Evolutionary conservation across 2,113 vertebrate species (phyloP).

Genomic region (Carassius gibelio): DNA sequence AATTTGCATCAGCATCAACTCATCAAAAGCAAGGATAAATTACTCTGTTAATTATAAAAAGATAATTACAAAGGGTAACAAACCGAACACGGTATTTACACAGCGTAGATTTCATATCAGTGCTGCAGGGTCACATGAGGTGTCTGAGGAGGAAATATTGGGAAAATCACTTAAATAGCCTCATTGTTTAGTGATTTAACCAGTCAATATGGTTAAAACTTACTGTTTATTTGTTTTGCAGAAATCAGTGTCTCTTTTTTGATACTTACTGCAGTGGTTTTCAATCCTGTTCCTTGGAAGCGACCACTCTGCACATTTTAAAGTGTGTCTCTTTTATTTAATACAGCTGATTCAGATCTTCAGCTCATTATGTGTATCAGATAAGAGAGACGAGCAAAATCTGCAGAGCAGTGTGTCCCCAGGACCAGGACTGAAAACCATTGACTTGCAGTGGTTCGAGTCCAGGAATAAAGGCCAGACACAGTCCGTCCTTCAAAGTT

Average conservation of each 20-base stretch:
- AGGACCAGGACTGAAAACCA: no score
- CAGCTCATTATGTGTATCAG: no score
- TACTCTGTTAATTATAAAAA: background rate
- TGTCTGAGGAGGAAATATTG: background rate
- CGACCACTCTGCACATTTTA: no score
- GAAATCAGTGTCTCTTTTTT: background rate
- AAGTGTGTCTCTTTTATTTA: no score
- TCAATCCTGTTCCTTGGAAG: no score
- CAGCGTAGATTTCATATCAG: background rate
- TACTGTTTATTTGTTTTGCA: background rate
- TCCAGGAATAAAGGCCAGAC: background rate
- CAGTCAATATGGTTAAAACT: background rate
- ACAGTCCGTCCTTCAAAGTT: background rate
- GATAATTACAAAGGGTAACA: background rate
- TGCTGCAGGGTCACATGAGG: background rate
- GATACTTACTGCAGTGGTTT: no score
- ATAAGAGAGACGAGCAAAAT: no score
- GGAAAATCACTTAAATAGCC: background rate
- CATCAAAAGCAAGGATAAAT: background rate
- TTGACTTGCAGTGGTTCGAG: no score
- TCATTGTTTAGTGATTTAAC: background rate
- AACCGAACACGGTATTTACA: background rate
- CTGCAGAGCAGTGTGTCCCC: no score
- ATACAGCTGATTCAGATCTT: no score
- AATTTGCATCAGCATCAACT: conserved; percentile 3